Evolutionary conservation across 2,797 vertebrate species (phyloP), one percentile per base, ranked within the genome.

Genomic region (Malurus splendens): DNA sequence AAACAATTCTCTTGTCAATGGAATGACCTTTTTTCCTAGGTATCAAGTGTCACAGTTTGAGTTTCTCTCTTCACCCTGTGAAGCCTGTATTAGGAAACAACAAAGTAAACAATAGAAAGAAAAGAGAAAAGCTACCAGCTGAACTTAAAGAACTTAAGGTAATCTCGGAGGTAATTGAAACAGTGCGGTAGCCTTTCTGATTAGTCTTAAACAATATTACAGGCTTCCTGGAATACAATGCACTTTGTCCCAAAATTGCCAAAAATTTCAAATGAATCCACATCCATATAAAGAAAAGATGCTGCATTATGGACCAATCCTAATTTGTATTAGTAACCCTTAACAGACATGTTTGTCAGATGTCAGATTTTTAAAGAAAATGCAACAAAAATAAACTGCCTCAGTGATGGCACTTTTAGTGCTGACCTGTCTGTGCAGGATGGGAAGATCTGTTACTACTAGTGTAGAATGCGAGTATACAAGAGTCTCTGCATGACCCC

Each of bases 31-130:
- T 92, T 70, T 70, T 61, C 38, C 48, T 82, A 86, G 48, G 56
- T 75, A 90, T 82, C 65, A 82, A 77, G 50, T 56, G 52, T 68
- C 83, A 84, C 83, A 88, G 86, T 66, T 70, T 47, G 86, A 90
- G 61, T 89, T 92, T 92, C 70, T 83, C n/a, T 30, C 66, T 85
- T 90, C 87, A 73, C 77, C 36, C 76, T 36, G 22, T 82, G 90
- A 92, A 92, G 70, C 47, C 48, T 1, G 0, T 41, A 78, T 47
- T 62, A 89, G 89, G 90, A 93, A 95, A 76, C 27, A 78, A 71
- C 56, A 47, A 84, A 90, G 55, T 72, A 90, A 94, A 93, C 68
- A 90, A 70, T 3, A 62, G 54, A 48, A 89, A 77, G 55, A 87
- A 86, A 88, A 82, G 28, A 66, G 36, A 64, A 71, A 87, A 84